A percentile compares a stretch with the other conserved stretches of the same genome.
These are phyloP conservation scores for Drosophila parthenogenetica DNA, from an alignment of 2,888 invertebrate species.

Conservation along the genomic window DNA sequence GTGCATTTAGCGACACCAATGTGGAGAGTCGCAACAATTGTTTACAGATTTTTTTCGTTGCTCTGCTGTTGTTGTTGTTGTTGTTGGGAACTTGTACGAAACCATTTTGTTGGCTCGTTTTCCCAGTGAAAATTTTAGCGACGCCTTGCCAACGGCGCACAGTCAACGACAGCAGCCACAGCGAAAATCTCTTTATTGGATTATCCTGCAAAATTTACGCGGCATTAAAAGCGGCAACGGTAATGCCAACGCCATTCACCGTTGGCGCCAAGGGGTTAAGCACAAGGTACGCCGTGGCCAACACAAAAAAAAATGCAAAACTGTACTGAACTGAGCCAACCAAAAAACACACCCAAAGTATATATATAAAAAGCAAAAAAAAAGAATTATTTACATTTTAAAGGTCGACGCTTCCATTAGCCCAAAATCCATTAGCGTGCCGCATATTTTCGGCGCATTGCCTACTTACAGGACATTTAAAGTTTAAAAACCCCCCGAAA, in stretches of 20 bases:
- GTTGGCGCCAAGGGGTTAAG: constrained; percentile 66
- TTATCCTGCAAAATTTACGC: constrained; percentile 80
- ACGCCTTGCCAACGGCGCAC: constrained; percentile 57
- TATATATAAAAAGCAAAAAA: constrained; percentile 12
- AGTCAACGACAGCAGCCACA: constrained; percentile 66
- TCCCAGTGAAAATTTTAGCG: constrained; percentile 57
- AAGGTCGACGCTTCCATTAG: constrained; percentile 77
- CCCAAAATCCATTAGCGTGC: constrained; percentile 74
- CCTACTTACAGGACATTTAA: constrained; percentile 71
- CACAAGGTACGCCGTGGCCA: constrained; percentile 55
- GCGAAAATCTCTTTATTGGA: constrained; percentile 79
- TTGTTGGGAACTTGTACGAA: constrained; percentile 34
- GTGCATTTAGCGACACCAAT: background rate
- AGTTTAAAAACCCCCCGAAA: constrained; percentile 49
- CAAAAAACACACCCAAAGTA: constrained; percentile 8
- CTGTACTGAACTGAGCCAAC: constrained; percentile 4
- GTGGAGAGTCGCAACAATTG: constrained; percentile 56
- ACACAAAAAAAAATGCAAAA: background rate
- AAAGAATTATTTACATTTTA: constrained; percentile 72
- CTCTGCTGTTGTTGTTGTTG: background rate
- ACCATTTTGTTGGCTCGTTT: constrained; percentile 35
- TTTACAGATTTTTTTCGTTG: constrained; percentile 53
- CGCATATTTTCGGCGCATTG: constrained; percentile 69
- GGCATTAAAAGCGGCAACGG: constrained; percentile 73
- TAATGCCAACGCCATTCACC: constrained; percentile 33